phyloP scores from a whole-genome alignment of 2,113 vertebrate species.

The Petromus typicus region DNA sequence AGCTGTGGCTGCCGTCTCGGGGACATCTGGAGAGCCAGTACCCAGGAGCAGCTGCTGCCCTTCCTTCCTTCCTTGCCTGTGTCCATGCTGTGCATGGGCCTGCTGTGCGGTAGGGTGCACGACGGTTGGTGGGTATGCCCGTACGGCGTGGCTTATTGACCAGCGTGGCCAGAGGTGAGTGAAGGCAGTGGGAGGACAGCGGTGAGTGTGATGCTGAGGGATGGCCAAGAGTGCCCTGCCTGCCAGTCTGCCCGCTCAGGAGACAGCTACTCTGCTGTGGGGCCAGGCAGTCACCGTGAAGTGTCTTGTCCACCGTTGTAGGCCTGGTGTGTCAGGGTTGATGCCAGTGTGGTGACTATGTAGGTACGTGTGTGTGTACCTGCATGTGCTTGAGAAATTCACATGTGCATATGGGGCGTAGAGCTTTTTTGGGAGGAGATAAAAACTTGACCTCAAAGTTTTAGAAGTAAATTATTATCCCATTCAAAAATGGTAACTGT shows the following conservation, averaged over 20 bases:
- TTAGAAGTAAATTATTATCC: background rate
- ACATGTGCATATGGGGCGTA: background rate
- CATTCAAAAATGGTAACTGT: background rate
- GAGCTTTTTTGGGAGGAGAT: background rate
- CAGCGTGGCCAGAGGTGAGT: background rate
- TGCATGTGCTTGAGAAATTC: background rate
- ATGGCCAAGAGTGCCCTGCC: background rate
- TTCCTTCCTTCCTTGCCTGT: accelerated
- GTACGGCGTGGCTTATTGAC: too few relatives aligned
- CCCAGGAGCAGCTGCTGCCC: background rate
- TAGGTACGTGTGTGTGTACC: too few relatives aligned
- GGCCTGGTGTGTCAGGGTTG: background rate
- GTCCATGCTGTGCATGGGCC: accelerated
- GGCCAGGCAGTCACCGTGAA: accelerated
- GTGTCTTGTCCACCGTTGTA: too few relatives aligned
- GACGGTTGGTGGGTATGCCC: too few relatives aligned
- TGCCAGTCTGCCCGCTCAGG: background rate
- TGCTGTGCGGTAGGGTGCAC: accelerated
- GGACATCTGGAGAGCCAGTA: background rate
- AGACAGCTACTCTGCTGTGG: background rate
- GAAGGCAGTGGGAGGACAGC: background rate
- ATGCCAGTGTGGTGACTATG: background rate
- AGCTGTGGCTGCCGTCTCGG: background rate
- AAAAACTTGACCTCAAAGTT: background rate
- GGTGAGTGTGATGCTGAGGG: background rate